Evolutionary conservation across 1,140 invertebrate genomes (phyloP), one percentile per base, ranked within the genome.

Genomic region (Sipha flava): DNA sequence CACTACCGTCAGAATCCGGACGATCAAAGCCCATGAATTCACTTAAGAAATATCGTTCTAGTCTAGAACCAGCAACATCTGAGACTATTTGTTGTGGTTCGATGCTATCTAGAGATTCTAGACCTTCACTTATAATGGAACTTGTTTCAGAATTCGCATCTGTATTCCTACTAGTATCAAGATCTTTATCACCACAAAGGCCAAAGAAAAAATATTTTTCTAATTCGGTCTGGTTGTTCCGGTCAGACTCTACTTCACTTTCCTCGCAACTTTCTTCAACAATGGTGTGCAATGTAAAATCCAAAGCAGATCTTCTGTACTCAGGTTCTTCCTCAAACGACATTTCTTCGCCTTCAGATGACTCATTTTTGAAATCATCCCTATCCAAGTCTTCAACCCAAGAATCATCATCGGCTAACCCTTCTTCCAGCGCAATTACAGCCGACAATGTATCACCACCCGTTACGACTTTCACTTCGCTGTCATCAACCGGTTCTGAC

Each of bases 211-310:
- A 97, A 85, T 97, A 96, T 84, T 95, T 95, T 85, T 96, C 94
- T 79, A 97, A 84, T 83, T 95, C 93, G 0, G 94, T 94, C 37
- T 82, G 84, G 1, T 86, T 86, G 43, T 84, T 88, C n/a, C 86
- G 86, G 0, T 84, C 77, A 1, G 83, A 83, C 83, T 92, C 92
- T 59, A 91, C 90, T 85, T 93, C 93, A 84, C 91, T 95, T 85
- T 97, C 95, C 85, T 96, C 95, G 84, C 94, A 96, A 81, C 93
- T 95, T 85, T 97, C 95, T 86, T 97, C 95, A 0, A 95, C 91
- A 82, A 97, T 97, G 0, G 95, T 97, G 82, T 96, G 94, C 68
- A 97, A 86, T 0, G 94, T 95, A 82, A 96, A 95, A 85, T 96
- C 94, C 81, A 95, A 92, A 2, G 91, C 90, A 37, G 92, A 89